A percentile compares a stretch with the other conserved stretches of the same genome.
Evolutionary conservation across 2,888 invertebrate genomes (phyloP).

Genomic region (Arctia plantaginis): DNA sequence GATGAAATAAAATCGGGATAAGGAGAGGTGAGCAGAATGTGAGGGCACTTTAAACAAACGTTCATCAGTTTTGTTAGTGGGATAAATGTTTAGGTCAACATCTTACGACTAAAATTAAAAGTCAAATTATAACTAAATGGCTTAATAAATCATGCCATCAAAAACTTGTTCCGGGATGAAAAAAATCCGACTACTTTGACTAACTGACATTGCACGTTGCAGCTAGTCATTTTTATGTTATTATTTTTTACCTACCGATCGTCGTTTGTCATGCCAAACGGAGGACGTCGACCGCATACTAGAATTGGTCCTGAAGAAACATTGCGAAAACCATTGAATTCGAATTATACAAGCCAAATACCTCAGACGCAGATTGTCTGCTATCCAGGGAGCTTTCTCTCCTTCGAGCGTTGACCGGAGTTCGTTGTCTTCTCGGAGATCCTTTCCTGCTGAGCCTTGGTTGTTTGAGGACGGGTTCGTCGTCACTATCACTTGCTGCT

Average conservation of each 20-base stretch:
- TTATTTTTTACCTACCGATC: too few relatives aligned
- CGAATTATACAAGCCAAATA: conserved; percentile 31
- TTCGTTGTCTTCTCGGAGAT: conserved; percentile 73
- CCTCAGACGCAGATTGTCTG: conserved; percentile 82
- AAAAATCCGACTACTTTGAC: too few relatives aligned
- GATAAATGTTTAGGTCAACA: neutral
- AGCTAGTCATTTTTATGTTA: too few relatives aligned
- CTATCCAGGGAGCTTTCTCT: conserved; percentile 74
- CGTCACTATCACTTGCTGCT: conserved; percentile 89
- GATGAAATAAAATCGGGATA: neutral
- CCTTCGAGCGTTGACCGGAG: conserved; percentile 67
- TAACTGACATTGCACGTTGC: too few relatives aligned
- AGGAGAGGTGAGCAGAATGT: too few relatives aligned
- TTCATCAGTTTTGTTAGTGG: neutral
- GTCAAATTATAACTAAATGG: neutral
- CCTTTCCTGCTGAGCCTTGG: conserved; percentile 87
- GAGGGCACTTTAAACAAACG: too few relatives aligned
- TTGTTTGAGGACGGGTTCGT: conserved; percentile 91
- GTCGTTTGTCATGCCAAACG: too few relatives aligned
- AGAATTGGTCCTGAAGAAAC: too few relatives aligned
- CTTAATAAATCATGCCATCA: too few relatives aligned
- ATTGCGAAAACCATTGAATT: neutral
- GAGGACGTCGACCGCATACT: too few relatives aligned
- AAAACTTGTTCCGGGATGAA: too few relatives aligned
- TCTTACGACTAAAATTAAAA: neutral